These are phyloP conservation scores for Malurus splendens DNA, from an alignment of 2,797 vertebrate genomes.

Conservation along the genomic window DNA sequence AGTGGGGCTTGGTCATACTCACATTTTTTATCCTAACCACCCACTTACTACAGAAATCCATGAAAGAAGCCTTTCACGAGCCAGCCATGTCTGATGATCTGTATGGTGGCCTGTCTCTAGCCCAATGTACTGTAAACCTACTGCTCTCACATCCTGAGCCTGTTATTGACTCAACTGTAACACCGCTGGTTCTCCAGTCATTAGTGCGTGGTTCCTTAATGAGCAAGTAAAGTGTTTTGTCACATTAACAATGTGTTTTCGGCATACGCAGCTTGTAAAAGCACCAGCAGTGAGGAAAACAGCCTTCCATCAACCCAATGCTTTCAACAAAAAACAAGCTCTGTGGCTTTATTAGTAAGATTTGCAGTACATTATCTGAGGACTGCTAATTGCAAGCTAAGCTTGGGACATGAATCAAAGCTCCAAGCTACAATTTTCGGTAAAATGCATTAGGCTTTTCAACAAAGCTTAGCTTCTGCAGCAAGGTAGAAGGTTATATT, in stretches of 20 bases:
- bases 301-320: neutral
- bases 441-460: neutral
- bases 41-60: neutral
- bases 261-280: neutral
- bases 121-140: neutral
- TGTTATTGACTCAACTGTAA: neutral
- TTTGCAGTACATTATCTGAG: constrained; percentile 31
- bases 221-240: constrained; percentile 22
- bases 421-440: constrained; percentile 9
- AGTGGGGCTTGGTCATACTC: neutral
- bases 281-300: neutral
- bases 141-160: neutral
- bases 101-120: neutral
- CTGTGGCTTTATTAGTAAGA: constrained; percentile 14
- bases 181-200: neutral
- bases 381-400: constrained; percentile 24
- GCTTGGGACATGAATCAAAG: neutral
- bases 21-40: neutral
- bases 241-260: constrained; percentile 17
- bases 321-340: neutral
- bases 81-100: neutral
- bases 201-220: neutral
- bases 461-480: neutral
- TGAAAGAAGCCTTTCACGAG: neutral
- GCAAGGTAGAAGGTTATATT: neutral